A percentile compares a stretch with the other conserved stretches of the same genome.
These are phyloP conservation scores for Chymomyza caudatula DNA, from an alignment of 2,888 invertebrate species.

Conservation along the genomic window DNA sequence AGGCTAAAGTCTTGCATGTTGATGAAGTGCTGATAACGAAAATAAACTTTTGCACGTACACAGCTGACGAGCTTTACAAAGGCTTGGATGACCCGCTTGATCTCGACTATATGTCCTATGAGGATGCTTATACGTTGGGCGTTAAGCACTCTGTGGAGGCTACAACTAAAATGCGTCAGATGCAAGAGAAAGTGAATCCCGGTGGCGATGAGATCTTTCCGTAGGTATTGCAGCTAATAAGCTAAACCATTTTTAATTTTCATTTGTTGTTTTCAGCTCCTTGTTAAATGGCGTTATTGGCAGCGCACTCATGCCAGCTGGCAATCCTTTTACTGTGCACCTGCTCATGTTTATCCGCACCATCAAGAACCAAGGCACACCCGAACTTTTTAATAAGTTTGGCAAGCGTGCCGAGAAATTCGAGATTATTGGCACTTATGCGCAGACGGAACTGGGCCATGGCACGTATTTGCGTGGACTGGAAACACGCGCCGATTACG, in stretches of 20 bases:
- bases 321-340: slow-evolving; percentile 82
- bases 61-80: slow-evolving; percentile 38
- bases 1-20: not conserved
- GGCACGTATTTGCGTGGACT: slow-evolving; percentile 92
- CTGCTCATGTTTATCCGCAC: slow-evolving; percentile 94
- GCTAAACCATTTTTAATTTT: not conserved
- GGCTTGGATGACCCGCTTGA: slow-evolving; percentile 41
- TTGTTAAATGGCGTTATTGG: slow-evolving; percentile 41
- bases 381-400: slow-evolving; percentile 92
- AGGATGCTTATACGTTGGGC: slow-evolving; percentile 40
- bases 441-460: slow-evolving; percentile 96
- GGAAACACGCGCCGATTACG: slow-evolving; percentile 92
- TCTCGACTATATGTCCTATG: slow-evolving; percentile 44
- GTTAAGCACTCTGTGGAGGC: slow-evolving; percentile 73
- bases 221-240: slow-evolving; percentile 41
- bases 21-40: not conserved
- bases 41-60: not conserved
- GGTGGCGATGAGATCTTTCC: slow-evolving; percentile 48
- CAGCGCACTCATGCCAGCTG: slow-evolving; percentile 38
- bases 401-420: slow-evolving; percentile 87
- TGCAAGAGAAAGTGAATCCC: slow-evolving; percentile 82
- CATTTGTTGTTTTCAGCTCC: slow-evolving; percentile 17
- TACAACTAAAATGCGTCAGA: slow-evolving; percentile 83
- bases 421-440: slow-evolving; percentile 93
- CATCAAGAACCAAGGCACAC: slow-evolving; percentile 88